Base-by-base conservation (phyloP, 2,113 vertebrate genomes). In the Vanacampus margaritifer region DNA sequence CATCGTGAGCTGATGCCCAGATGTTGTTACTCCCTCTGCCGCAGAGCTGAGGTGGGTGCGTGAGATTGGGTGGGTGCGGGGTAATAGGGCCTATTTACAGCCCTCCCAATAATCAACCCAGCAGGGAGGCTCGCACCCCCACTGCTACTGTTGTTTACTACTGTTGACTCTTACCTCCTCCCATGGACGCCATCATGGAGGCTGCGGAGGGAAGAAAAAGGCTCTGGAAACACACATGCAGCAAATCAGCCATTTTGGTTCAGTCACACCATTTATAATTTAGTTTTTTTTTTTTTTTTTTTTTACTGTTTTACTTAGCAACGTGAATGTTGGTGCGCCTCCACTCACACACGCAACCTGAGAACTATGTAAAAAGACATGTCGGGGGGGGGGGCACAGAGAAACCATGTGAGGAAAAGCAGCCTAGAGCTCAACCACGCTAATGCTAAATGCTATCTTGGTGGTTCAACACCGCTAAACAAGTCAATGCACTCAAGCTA, bases 31-130 rank as follows among this genome's bases (percentile, higher is more conserved):
- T 74, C 81, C 78, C 75, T 83, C 85, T 58, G 79, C 70, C 69
- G 72, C 74, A 79, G 75, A 69, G 75, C 86, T 88, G 75, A 74
- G 51, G 51, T 12, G 51, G 23, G n/a, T 24, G 51, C 26, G 51
- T 4, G 51, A 26, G 23, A 13, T 54, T 26, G 11, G 51, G 51
- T 11, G 48, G 4, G 48, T 21, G n/a, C 9, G 45, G 6, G 45
- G 17, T 48, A 48, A 48, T 19, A 48, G 45, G 24, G 13, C 53
- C 72, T 80, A 78, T 89, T 87, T 88, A 86, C 81, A 76, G 76
- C 87, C 78, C 79, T 83, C 82, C 53, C 81, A 89, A 89, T 85
- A 89, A 89, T 85, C 89, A 89, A 68, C 82, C 57, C 85, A 78
- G 85, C 79, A 68, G 87, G 86, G 69, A 51, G 32, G 61, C 75